These are phyloP conservation scores for Hemitrygon akajei DNA, from an alignment of 2,797 vertebrate genomes.

Conservation along the genomic window DNA sequence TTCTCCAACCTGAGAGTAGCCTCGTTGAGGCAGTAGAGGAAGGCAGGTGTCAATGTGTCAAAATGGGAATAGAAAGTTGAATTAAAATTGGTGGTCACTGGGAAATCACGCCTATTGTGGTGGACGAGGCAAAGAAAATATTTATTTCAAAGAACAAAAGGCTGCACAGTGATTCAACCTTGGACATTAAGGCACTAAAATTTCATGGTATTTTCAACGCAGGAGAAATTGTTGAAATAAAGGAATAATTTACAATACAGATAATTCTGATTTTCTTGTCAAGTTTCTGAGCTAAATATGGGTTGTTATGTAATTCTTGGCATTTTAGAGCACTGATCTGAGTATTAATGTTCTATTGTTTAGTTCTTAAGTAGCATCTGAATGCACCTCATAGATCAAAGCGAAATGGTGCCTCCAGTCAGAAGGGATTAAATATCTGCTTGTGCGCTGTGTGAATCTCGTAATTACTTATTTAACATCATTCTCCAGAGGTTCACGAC, in stretches of 20 bases:
- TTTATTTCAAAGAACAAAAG: not conserved
- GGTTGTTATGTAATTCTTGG: not conserved
- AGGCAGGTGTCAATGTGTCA: too few species aligned
- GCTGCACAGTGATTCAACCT: too few species aligned
- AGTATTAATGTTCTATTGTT: slow-evolving; percentile 18
- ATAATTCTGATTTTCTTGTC: not conserved
- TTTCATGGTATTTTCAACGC: not conserved
- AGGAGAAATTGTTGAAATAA: not conserved
- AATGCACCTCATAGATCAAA: slow-evolving; percentile 28
- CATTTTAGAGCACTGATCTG: not conserved
- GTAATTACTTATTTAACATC: slow-evolving; percentile 25
- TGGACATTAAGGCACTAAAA: not conserved
- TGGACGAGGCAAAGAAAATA: not conserved
- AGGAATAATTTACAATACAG: not conserved
- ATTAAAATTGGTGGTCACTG: too few species aligned
- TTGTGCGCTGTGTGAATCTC: not conserved
- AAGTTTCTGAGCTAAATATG: not conserved
- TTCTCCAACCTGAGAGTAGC: too few species aligned
- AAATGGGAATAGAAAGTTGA: too few species aligned
- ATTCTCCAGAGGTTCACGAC: not conserved
- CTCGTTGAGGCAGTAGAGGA: too few species aligned
- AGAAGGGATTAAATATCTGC: slow-evolving; percentile 30
- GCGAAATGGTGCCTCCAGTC: not conserved
- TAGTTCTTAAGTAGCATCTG: slow-evolving; percentile 27
- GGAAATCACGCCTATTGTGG: too few species aligned